phyloP scores from a whole-genome alignment of 2,113 vertebrate genomes.

The Genyomyrus donnyi region DNA sequence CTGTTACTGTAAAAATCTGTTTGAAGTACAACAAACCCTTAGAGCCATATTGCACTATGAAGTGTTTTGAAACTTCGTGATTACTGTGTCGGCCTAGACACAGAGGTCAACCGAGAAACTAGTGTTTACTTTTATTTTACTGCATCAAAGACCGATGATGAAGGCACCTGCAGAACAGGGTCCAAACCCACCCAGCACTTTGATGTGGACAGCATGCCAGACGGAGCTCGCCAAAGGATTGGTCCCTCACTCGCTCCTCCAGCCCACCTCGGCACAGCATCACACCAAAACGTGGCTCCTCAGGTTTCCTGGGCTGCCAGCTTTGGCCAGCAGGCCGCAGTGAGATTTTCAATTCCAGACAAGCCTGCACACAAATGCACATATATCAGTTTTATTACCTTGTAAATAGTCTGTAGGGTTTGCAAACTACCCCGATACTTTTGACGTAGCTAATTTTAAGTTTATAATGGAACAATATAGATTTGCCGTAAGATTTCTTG shows the following conservation, averaged over 20 bases:
- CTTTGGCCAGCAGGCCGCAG: not conserved
- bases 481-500: not conserved
- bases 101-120: not conserved
- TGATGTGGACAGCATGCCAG: not conserved
- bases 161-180: not conserved
- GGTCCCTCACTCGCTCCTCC: not conserved
- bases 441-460: not conserved
- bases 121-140: not conserved
- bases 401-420: not conserved
- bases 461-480: not conserved
- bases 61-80: not conserved
- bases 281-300: not conserved
- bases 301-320: not conserved
- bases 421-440: not conserved
- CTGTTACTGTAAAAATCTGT: not conserved
- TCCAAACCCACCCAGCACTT: not conserved
- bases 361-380: not conserved
- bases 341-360: not conserved
- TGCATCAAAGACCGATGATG: not conserved
- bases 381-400: not conserved
- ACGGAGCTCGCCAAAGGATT: not conserved
- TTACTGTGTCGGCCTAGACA: not conserved
- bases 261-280: not conserved
- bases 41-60: not conserved
- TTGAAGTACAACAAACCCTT: not conserved